Evolutionary conservation across 2,888 invertebrate genomes (phyloP), one percentile per base, ranked within the genome.

Genomic region (Tyria jacobaeae): DNA sequence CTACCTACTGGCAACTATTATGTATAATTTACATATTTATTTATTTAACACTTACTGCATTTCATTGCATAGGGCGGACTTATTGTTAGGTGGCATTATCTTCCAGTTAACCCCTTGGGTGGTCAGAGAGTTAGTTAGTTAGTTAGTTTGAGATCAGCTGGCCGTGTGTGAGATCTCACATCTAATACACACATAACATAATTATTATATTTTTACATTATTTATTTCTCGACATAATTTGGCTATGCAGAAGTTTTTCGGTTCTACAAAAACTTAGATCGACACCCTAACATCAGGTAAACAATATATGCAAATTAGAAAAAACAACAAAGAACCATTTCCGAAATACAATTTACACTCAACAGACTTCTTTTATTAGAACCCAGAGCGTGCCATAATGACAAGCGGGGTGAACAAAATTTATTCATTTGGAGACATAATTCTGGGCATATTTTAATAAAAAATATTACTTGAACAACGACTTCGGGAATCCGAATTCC

Each of bases 381-480:
- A 80, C 81, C 86, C 79, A 81, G 63, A 65, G 84, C 77, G 84
- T 73, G 78, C 80, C 78, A 77, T 88, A 83, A 85, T 87, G 85
- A 85, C 82, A 82, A 83, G 82, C 81, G 84, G 81, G 79, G 80
- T 75, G 73, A 82, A 76, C 73, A 70, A 82, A 88, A 88, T 89
- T 88, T 90, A 90, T 90, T 89, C 87, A 90, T 88, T 83, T 85
- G 78, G 80, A 76, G 83, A 82, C 88, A 85, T 87, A 88, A 89
- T 88, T 87, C 85, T 71, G 79, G 81, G 86, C 83, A 86, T 87
- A 89, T 88, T 89, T 89, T 88, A 86, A 89, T 86, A 87, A 87
- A 86, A n/a, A 88, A 85, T 81, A 79, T 80, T 77, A 74, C 73
- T 76, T 70, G 68, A 70, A 70, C 68, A 69, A 62, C 39, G 52